Evolutionary conservation across 2,113 vertebrate species (phyloP).

Genomic region (Myocastor coypus): DNA sequence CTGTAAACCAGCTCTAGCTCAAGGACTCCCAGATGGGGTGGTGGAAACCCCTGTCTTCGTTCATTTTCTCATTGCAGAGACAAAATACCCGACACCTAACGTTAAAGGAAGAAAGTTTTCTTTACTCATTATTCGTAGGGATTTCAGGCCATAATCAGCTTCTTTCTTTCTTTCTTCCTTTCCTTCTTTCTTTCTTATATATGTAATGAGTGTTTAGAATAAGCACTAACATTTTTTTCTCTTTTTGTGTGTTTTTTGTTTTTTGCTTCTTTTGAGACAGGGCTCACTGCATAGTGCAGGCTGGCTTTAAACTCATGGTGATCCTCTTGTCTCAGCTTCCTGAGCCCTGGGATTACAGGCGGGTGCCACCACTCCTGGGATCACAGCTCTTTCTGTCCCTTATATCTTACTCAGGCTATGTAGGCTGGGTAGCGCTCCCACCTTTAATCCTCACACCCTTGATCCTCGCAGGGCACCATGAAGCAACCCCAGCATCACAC

Average conservation of each 20-base stretch:
- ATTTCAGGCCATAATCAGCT: neutral
- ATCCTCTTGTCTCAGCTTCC: too few species aligned
- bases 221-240: too few species aligned
- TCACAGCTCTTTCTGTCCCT: neutral
- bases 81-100: neutral
- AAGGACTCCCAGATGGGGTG: neutral
- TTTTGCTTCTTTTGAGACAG: too few species aligned
- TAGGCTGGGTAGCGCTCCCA: neutral
- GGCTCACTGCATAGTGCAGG: too few species aligned
- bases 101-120: neutral
- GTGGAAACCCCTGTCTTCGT: neutral
- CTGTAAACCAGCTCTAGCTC: neutral
- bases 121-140: neutral
- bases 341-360: neutral
- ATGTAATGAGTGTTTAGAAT: too few species aligned
- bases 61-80: neutral
- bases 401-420: too few species aligned
- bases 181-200: too few species aligned
- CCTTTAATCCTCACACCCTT: neutral
- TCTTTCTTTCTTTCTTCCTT: neutral
- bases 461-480: neutral
- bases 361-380: too few species aligned
- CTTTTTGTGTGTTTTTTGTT: too few species aligned
- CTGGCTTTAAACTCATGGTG: too few species aligned
- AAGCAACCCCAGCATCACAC: neutral